Conservation (phyloP, 2,888 invertebrate species). For the Clusia tigrina region DNA sequence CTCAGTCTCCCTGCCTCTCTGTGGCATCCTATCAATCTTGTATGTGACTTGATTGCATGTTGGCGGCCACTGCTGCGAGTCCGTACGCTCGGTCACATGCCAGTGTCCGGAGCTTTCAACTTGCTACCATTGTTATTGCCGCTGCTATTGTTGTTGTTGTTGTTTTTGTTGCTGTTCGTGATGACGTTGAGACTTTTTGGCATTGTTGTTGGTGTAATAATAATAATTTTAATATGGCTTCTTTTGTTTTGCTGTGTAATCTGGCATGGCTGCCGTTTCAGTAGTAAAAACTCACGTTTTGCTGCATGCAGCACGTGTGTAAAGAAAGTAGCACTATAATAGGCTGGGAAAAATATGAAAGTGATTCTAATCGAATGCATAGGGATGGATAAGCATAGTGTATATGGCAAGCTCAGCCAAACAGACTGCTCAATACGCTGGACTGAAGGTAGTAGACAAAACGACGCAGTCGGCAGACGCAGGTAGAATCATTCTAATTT, state of each 20-base stretch:
- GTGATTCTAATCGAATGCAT: constrained; percentile 8
- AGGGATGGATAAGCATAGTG: too few relatives aligned
- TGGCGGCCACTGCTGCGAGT: background rate
- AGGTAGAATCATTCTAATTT: too few relatives aligned
- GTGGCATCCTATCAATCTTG: constrained; percentile 24
- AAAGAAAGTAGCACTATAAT: background rate
- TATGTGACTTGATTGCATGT: constrained; percentile 3
- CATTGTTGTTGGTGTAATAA: constrained; percentile 1
- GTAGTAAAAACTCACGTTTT: background rate
- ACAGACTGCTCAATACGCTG: too few relatives aligned
- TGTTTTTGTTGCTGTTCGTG: background rate
- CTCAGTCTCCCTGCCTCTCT: constrained; percentile 31
- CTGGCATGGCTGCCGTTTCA: background rate
- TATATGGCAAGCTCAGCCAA: too few relatives aligned
- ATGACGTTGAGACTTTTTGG: background rate
- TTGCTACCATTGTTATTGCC: background rate
- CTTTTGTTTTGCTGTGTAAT: background rate
- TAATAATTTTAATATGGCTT: background rate
- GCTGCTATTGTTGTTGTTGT: background rate
- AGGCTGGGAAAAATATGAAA: background rate
- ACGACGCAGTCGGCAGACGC: too few relatives aligned
- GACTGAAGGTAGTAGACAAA: too few relatives aligned
- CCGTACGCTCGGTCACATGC: background rate
- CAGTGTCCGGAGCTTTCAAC: background rate
- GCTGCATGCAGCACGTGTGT: background rate